phyloP scores from a whole-genome alignment of 2,113 vertebrate genomes.

The Tichodroma muraria region DNA sequence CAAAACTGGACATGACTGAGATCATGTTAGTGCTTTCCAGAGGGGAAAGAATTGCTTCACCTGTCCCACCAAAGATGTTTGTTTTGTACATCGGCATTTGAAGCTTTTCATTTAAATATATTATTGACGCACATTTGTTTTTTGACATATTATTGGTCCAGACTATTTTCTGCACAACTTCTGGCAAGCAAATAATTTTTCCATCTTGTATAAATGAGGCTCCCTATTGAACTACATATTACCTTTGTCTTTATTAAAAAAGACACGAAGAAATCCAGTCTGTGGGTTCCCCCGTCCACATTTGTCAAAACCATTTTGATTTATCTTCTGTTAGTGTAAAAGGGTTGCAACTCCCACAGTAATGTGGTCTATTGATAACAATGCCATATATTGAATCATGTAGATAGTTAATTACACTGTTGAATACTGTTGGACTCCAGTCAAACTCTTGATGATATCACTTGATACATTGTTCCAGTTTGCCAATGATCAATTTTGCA shows the following conservation, averaged over 20 bases:
- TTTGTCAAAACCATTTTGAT: not conserved
- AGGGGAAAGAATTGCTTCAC: not conserved
- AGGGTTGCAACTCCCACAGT: not conserved
- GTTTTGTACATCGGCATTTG: not conserved
- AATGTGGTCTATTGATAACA: not conserved
- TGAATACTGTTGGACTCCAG: not conserved
- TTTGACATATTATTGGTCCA: not conserved
- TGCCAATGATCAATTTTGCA: not conserved
- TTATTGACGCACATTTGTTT: not conserved
- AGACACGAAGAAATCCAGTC: not conserved
- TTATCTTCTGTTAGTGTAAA: not conserved
- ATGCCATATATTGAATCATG: not conserved
- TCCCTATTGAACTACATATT: not conserved
- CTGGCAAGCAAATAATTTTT: not conserved
- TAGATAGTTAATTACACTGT: not conserved
- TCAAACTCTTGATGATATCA: not conserved
- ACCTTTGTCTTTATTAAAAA: not conserved
- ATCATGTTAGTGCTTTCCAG: not conserved
- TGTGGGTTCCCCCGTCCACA: not conserved
- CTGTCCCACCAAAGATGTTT: not conserved
- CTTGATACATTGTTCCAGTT: not conserved
- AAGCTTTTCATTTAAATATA: not conserved
- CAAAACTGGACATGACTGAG: not conserved
- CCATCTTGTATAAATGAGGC: not conserved
- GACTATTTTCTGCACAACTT: not conserved